These are phyloP conservation scores for Chymomyza amoena DNA, from an alignment of 2,888 invertebrate genomes.

Conservation along the genomic window DNA sequence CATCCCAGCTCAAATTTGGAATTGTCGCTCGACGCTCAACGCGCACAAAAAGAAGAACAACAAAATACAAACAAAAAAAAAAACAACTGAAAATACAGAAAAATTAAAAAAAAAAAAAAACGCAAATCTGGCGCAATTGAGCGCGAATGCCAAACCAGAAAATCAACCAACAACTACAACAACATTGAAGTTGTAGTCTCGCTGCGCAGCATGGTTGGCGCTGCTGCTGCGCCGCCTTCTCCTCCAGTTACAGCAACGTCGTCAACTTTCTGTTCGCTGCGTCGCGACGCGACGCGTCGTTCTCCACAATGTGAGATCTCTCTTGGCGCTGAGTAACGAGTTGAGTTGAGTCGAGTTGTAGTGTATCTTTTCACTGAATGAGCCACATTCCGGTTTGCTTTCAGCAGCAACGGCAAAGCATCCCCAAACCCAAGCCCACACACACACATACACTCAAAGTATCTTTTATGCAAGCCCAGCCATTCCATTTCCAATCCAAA, in stretches of 20 bases:
- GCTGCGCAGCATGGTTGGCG: slow-evolving; percentile 6
- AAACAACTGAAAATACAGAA: slow-evolving; percentile 2
- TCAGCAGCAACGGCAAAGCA: slow-evolving; percentile 61
- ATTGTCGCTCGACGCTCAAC: slow-evolving; percentile 45
- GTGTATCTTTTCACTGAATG: slow-evolving; percentile 67
- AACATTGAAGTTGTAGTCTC: not conserved
- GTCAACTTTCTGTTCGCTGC: not conserved
- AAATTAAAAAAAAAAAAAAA: slow-evolving; percentile 35
- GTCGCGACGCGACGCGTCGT: not conserved
- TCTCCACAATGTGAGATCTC: not conserved
- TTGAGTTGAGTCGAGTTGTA: slow-evolving; percentile 1
- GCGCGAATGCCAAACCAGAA: slow-evolving; percentile 71
- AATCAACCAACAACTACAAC: slow-evolving; percentile 54
- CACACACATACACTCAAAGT: slow-evolving; percentile 1
- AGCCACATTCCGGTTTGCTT: slow-evolving; percentile 70
- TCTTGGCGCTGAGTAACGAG: not conserved
- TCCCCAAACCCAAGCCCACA: slow-evolving; percentile 62
- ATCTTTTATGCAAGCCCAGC: not conserved
- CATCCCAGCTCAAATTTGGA: slow-evolving; percentile 26
- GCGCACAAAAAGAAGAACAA: slow-evolving; percentile 11
- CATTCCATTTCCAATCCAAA: slow-evolving; percentile 46
- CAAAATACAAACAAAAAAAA: slow-evolving; percentile 5
- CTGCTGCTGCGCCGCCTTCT: slow-evolving; percentile 33
- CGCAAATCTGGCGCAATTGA: slow-evolving; percentile 73
- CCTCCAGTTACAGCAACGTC: slow-evolving; percentile 7